phyloP scores from a whole-genome alignment of 2,888 invertebrate genomes.

The Microplitis deprimator region DNA sequence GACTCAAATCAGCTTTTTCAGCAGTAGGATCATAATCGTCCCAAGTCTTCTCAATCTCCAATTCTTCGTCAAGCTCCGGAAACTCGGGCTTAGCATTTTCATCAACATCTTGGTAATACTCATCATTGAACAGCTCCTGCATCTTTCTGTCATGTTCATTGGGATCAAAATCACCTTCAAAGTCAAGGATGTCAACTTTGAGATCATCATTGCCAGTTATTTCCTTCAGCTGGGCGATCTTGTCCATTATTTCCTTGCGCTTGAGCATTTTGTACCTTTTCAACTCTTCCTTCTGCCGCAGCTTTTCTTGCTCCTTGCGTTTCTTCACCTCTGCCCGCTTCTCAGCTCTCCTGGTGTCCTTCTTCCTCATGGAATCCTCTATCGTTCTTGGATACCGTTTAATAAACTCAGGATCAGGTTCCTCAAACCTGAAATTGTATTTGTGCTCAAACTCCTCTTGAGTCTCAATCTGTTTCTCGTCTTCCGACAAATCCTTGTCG shows the following conservation, averaged over 20 bases:
- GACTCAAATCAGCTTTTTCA: slow-evolving; percentile 59
- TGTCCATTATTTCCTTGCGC: slow-evolving; percentile 90
- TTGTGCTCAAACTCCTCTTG: slow-evolving; percentile 95
- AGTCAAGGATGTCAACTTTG: slow-evolving; percentile 73
- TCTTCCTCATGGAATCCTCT: slow-evolving; percentile 84
- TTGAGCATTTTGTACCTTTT: slow-evolving; percentile 89
- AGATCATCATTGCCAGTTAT: slow-evolving; percentile 78
- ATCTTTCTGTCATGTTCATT: slow-evolving; percentile 89
- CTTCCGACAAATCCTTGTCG: slow-evolving; percentile 79
- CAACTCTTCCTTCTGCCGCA: slow-evolving; percentile 88
- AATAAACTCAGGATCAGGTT: slow-evolving; percentile 93
- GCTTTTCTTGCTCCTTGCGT: slow-evolving; percentile 84
- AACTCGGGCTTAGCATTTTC: slow-evolving; percentile 88
- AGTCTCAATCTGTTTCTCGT: slow-evolving; percentile 84
- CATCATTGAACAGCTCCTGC: slow-evolving; percentile 87
- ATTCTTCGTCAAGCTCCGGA: slow-evolving; percentile 83
- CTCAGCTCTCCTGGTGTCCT: slow-evolving; percentile 83
- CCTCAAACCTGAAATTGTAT: slow-evolving; percentile 96
- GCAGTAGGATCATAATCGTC: slow-evolving; percentile 76
- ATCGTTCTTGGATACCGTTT: slow-evolving; percentile 90
- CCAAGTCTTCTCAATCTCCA: slow-evolving; percentile 79
- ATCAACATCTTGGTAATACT: slow-evolving; percentile 83
- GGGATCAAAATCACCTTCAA: slow-evolving; percentile 94
- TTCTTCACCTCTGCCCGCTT: slow-evolving; percentile 84
- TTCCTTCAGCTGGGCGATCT: slow-evolving; percentile 87